Percentiles rank a stretch among this genome's conserved stretches.
Conservation (phyloP, 2,797 vertebrate species). For the Chaenodraco wilsoni region DNA sequence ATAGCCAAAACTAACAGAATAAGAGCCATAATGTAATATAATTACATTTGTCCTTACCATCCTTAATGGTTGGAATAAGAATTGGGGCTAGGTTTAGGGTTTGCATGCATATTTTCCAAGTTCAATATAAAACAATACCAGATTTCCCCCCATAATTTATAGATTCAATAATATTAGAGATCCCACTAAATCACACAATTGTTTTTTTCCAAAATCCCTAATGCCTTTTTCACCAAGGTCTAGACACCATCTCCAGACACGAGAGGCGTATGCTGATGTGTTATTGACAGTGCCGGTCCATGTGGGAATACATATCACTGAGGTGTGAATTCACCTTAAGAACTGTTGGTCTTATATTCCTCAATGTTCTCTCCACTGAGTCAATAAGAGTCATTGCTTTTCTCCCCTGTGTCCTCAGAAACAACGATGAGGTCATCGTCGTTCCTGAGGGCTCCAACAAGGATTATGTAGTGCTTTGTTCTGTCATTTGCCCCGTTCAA, state of each 20-base stretch:
- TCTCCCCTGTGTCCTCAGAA: not conserved
- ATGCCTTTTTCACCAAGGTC: slow-evolving; percentile 37
- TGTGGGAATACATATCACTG: slow-evolving; percentile 61
- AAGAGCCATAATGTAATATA: not conserved
- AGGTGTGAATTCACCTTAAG: slow-evolving; percentile 66
- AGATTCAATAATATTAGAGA: not conserved
- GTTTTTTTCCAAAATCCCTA: not conserved
- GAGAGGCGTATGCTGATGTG: slow-evolving; percentile 44
- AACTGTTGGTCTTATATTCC: slow-evolving; percentile 46
- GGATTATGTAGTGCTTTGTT: not conserved
- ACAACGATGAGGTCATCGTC: not conserved
- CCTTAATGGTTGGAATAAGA: not conserved
- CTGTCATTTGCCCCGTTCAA: slow-evolving; percentile 32
- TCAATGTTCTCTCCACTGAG: slow-evolving; percentile 19
- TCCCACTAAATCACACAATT: slow-evolving; percentile 2
- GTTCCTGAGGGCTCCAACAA: slow-evolving; percentile 19
- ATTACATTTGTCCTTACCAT: accelerated
- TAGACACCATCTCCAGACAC: slow-evolving; percentile 43
- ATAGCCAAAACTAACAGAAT: not conserved
- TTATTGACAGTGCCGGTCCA: slow-evolving; percentile 58
- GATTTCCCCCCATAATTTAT: not conserved
- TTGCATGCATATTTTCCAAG: not conserved
- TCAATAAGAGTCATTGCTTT: slow-evolving; percentile 22
- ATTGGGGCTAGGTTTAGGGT: too few relatives aligned
- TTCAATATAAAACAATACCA: not conserved